A percentile compares a stretch with the other conserved stretches of the same genome.
Conservation (phyloP, 1,140 invertebrate species). For the Bemisia tabaci region DNA sequence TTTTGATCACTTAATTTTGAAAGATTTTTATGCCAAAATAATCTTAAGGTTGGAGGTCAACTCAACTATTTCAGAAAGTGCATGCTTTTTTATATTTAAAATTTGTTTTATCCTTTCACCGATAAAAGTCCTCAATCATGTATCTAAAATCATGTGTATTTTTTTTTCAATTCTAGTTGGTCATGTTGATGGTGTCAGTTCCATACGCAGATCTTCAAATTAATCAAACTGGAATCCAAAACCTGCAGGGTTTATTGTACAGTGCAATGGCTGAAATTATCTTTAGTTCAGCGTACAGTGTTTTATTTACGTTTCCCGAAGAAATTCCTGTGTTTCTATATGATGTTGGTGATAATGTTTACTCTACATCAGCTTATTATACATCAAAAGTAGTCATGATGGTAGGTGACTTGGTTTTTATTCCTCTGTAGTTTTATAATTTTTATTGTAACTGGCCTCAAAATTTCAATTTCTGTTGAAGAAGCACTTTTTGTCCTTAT, state of each 20-base stretch:
- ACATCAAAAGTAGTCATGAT: slow-evolving; percentile 49
- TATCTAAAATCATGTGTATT: neutral
- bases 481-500: too few relatives aligned
- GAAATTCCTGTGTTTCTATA: slow-evolving; percentile 48
- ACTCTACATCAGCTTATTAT: slow-evolving; percentile 49
- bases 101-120: too few relatives aligned
- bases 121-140: too few relatives aligned
- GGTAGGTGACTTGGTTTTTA: slow-evolving; percentile 34
- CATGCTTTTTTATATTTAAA: too few relatives aligned
- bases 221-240: slow-evolving; percentile 48
- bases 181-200: slow-evolving; percentile 45
- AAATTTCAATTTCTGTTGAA: too few relatives aligned
- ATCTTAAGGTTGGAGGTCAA: too few relatives aligned
- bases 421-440: neutral
- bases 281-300: slow-evolving; percentile 50
- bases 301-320: slow-evolving; percentile 50
- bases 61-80: too few relatives aligned
- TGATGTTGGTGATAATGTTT: slow-evolving; percentile 50
- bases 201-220: slow-evolving; percentile 35
- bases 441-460: neutral
- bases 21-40: too few relatives aligned
- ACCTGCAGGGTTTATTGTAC: slow-evolving; percentile 50
- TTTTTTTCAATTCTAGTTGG: slow-evolving; percentile 33
- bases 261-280: slow-evolving; percentile 52
- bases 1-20: too few relatives aligned